These are phyloP conservation scores for Aphodius granarius DNA, from an alignment of 2,888 invertebrate genomes.

Conservation along the genomic window DNA sequence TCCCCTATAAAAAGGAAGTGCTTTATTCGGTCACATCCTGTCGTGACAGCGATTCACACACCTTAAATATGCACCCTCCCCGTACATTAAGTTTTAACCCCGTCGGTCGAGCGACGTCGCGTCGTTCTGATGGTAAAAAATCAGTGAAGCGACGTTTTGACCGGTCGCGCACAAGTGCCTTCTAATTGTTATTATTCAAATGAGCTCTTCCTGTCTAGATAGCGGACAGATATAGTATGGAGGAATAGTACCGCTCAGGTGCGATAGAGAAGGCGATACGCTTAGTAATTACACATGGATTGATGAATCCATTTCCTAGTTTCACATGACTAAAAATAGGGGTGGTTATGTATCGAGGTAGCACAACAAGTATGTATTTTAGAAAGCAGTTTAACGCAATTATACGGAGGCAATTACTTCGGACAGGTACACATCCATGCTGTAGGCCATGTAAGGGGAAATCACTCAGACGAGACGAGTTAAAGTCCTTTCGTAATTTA, in stretches of 20 bases:
- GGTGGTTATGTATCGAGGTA: slow-evolving; percentile 28
- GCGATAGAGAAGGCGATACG: slow-evolving; percentile 8
- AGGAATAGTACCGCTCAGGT: background rate
- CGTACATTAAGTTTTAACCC: background rate
- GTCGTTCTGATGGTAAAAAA: too few species aligned
- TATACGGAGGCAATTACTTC: background rate
- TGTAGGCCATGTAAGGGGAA: background rate
- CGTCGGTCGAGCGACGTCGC: slow-evolving; percentile 9
- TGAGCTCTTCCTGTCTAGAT: slow-evolving; percentile 26
- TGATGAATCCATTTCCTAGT: slow-evolving; percentile 27
- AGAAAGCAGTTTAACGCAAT: slow-evolving; percentile 21
- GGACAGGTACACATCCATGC: background rate
- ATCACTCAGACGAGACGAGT: background rate
- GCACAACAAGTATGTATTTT: slow-evolving; percentile 21
- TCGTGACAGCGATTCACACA: background rate
- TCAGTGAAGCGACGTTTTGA: slow-evolving; percentile 25
- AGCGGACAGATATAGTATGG: slow-evolving; percentile 4
- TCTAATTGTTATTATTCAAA: slow-evolving; percentile 25
- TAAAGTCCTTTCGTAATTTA: background rate
- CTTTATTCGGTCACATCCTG: background rate
- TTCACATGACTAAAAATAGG: slow-evolving; percentile 26
- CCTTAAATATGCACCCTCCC: background rate
- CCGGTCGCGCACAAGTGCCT: slow-evolving; percentile 22
- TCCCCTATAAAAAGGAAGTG: background rate
- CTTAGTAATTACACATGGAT: slow-evolving; percentile 19